Percentiles rank a stretch among this genome's conserved stretches.
Evolutionary conservation across 2,113 vertebrate genomes (phyloP).

Genomic region (Hydropotes inermis): DNA sequence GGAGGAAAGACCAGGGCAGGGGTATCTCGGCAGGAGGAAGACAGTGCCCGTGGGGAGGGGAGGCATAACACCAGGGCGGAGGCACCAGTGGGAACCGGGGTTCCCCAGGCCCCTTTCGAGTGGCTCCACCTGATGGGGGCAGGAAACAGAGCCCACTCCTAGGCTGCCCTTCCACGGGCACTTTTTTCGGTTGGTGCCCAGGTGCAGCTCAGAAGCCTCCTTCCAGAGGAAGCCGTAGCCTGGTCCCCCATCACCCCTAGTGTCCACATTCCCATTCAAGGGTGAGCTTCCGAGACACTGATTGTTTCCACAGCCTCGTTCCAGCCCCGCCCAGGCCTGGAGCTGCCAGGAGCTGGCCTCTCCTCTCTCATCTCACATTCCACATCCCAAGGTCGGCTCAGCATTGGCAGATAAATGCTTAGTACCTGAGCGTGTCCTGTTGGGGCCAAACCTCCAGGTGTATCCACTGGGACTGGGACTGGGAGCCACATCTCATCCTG

Average conservation of each 20-base stretch:
- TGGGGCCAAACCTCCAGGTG: too few species aligned
- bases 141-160: too few species aligned
- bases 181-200: neutral
- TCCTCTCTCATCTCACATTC: rapidly evolving
- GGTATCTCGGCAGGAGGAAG: neutral
- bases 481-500: neutral
- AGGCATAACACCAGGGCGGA: too few species aligned
- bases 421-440: neutral
- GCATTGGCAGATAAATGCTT: neutral
- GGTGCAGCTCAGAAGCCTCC: neutral
- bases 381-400: neutral
- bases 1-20: neutral
- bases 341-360: neutral
- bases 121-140: neutral
- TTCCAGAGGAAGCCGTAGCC: neutral
- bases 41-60: neutral
- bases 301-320: neutral
- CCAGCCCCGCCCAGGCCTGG: rapidly evolving
- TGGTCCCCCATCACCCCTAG: neutral
- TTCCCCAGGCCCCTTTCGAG: neutral
- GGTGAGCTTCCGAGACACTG: neutral
- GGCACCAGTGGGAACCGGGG: rapidly evolving
- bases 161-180: neutral
- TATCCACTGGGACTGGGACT: neutral
- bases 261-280: neutral